Percentiles rank a stretch among this genome's conserved stretches.
Evolutionary conservation across 2,113 vertebrate genomes (phyloP).

Genomic region (Phasianus colchicus): DNA sequence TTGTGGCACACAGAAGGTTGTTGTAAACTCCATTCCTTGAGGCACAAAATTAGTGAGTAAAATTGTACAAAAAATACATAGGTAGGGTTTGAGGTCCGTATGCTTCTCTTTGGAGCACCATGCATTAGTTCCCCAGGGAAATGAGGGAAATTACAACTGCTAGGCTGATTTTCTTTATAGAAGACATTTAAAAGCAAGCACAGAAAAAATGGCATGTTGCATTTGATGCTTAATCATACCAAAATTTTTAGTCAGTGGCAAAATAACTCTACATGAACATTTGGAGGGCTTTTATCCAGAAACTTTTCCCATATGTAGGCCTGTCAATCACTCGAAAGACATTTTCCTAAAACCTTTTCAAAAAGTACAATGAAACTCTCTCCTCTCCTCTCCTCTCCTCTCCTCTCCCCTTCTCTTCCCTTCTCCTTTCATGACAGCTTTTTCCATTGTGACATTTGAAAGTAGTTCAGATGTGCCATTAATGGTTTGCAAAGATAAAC

Average conservation of each 20-base stretch:
- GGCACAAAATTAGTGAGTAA: conserved; percentile 3
- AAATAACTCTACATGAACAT: background rate
- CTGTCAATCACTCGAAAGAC: background rate
- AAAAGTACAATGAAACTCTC: background rate
- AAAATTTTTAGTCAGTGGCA: conserved; percentile 22
- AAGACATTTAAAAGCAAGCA: background rate
- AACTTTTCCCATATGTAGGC: background rate
- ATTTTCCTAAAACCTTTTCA: background rate
- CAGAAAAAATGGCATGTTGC: background rate
- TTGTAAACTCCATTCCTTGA: background rate
- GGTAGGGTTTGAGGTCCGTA: background rate
- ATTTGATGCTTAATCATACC: background rate
- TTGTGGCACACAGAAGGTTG: background rate
- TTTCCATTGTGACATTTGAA: conserved; percentile 5
- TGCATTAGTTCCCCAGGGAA: background rate
- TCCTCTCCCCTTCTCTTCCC: background rate
- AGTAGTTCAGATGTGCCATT: background rate
- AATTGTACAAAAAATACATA: conserved; percentile 8
- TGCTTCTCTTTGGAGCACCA: background rate
- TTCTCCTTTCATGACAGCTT: background rate
- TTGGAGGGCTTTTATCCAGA: background rate
- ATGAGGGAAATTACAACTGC: background rate
- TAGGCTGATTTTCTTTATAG: background rate
- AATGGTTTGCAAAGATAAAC: background rate
- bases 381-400: background rate